phyloP scores from a whole-genome alignment of 2,888 invertebrate species.

The Cartodere bifasciata region DNA sequence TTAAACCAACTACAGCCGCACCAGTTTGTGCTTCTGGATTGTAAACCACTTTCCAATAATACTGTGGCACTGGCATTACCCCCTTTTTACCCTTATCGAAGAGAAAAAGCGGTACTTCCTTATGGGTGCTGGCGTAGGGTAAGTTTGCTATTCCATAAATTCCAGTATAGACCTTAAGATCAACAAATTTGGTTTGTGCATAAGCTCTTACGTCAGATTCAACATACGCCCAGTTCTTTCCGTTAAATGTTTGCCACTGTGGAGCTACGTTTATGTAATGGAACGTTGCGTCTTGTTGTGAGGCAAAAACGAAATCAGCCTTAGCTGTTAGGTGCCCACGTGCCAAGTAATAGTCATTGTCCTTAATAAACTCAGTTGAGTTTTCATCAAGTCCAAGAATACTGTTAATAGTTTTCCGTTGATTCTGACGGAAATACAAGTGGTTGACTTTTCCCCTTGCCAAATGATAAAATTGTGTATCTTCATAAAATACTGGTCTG shows the following conservation, averaged over 20 bases:
- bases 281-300: slow-evolving; percentile 42
- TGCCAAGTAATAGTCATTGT: too few species aligned
- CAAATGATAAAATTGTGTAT: slow-evolving; percentile 38
- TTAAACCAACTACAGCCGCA: slow-evolving; percentile 47
- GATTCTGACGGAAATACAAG: slow-evolving; percentile 19
- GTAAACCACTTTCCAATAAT: slow-evolving; percentile 48
- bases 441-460: slow-evolving; percentile 15
- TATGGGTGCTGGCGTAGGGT: slow-evolving; percentile 30
- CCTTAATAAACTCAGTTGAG: slow-evolving; percentile 32
- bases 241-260: slow-evolving; percentile 47
- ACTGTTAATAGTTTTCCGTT: slow-evolving; percentile 17
- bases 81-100: slow-evolving; percentile 18
- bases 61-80: slow-evolving; percentile 39
- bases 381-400: neutral
- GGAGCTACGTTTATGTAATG: slow-evolving; percentile 47
- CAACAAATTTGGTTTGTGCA: neutral
- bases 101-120: slow-evolving; percentile 22
- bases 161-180: slow-evolving; percentile 27
- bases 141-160: slow-evolving; percentile 43
- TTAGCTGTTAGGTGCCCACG: slow-evolving; percentile 47
- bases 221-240: slow-evolving; percentile 36
- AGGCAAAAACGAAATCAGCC: slow-evolving; percentile 42
- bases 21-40: slow-evolving; percentile 39
- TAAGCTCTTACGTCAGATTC: slow-evolving; percentile 6
- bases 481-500: slow-evolving; percentile 38